Evolutionary conservation across 2,888 invertebrate genomes (phyloP).

Genomic region (Napeogenes inachia): DNA sequence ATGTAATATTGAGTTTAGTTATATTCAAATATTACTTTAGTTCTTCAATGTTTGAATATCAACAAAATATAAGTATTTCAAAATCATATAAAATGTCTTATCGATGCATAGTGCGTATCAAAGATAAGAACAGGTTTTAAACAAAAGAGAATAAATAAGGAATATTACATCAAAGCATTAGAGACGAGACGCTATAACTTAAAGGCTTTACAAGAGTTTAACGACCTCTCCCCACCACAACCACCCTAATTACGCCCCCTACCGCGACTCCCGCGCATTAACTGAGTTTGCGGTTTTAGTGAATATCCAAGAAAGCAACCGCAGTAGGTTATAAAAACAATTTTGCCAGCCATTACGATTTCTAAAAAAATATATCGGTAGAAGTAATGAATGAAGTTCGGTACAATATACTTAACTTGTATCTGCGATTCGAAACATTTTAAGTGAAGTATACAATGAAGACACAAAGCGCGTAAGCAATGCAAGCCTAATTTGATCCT

Average conservation of each 20-base stretch:
- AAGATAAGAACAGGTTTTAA: background rate
- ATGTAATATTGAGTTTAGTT: too few species aligned
- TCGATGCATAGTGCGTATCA: background rate
- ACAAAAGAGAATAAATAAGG: conserved; percentile 5
- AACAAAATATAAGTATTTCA: background rate
- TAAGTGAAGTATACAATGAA: conserved; percentile 15
- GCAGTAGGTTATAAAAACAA: conserved; percentile 15
- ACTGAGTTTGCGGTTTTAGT: conserved; percentile 33
- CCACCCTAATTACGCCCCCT: conserved; percentile 58
- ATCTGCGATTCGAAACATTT: conserved; percentile 6
- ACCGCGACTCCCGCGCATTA: conserved; percentile 36
- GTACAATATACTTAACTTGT: background rate
- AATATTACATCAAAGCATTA: conserved; percentile 12
- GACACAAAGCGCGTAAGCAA: conserved; percentile 23
- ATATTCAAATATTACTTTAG: too few species aligned
- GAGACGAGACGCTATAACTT: conserved; percentile 40
- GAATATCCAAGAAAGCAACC: conserved; percentile 26
- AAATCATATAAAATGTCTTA: background rate
- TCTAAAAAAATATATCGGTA: background rate
- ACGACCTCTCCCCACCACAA: conserved; percentile 44
- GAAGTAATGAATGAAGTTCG: background rate
- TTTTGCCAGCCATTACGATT: conserved; percentile 5
- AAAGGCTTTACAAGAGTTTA: conserved; percentile 51
- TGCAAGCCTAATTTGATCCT: conserved; percentile 28
- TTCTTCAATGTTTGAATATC: too few species aligned